Conservation (phyloP, 2,888 invertebrate species). For the Chaetoderma sp. region DNA sequence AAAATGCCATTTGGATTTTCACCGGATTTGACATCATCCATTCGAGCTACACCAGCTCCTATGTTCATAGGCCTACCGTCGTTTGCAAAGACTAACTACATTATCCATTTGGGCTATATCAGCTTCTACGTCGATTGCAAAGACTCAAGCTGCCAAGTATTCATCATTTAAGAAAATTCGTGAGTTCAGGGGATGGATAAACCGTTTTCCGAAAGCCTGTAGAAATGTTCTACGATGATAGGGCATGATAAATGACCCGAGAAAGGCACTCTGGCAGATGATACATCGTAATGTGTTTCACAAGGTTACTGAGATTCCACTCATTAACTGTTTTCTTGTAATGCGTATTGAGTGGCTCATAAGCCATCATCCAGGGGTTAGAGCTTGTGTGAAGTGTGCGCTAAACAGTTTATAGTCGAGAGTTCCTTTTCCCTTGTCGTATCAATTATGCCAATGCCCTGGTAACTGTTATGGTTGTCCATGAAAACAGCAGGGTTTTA, state of each 20-base stretch:
- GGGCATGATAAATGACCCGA: not conserved
- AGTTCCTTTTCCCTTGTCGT: slow-evolving; percentile 1
- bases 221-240: not conserved
- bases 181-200: not conserved
- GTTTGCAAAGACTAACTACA: not conserved
- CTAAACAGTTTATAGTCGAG: slow-evolving; percentile 5
- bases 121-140: not conserved
- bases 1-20: not conserved
- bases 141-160: not conserved
- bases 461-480: slow-evolving; percentile 19
- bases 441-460: not conserved
- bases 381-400: slow-evolving; percentile 8
- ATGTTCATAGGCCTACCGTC: no score
- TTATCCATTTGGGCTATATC: not conserved
- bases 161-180: not conserved
- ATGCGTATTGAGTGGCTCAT: slow-evolving; percentile 2
- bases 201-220: not conserved
- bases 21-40: not conserved
- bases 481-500: no score
- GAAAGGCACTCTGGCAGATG: not conserved
- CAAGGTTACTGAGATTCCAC: not conserved
- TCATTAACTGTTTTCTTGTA: not conserved
- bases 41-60: not conserved
- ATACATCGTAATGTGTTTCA: not conserved
- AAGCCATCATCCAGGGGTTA: not conserved